Base-by-base conservation (phyloP, 2,888 invertebrate genomes). In the Temnothorax ravouxi region DNA sequence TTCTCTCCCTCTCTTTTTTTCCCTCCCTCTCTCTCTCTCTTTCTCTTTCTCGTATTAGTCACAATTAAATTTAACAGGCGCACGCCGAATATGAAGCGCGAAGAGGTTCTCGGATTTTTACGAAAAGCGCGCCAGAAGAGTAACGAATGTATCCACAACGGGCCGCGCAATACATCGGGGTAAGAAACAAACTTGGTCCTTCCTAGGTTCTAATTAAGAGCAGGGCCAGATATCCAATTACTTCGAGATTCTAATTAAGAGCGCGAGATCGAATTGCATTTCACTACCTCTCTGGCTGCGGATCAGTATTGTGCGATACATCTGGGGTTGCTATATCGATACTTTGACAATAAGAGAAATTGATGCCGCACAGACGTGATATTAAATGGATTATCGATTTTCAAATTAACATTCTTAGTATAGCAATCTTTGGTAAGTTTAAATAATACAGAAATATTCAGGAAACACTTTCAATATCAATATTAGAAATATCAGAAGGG, bases 241-340 rank as follows among this genome's bases (percentile, higher is more conserved):
- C 83, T 91, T 88, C 84, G 75, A 84, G 86, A 88, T 88, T 88
- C 89, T 90, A 89, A 91, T 91, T 90, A 88, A 89, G 88, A 85
- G 83, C 69, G 66, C 29, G 72, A 75, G 85, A 90, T 88, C 85
- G 85, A 83, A 85, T 85, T 80, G 38, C 66, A 79, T 80, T 79
- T 61, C 47, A 56, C 72, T 74, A 69, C 77, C 77, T 59, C 66
- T 41, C 52, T 41, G 72, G 18, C 54, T 41, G 38, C 54, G 41
- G 79, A 83, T 81, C 75, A 59, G 62, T 54, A 56, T 64, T 69
- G 29, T 50, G 11, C 44, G 11, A 56, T 59, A 72, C 34, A 25
- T 41, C 38, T 38, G 38, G 47, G 18, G 9, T 56, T 69, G 47
- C 34, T 44, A 34, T 11, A 38, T 47, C 25, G 13, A 25, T 71